Evolutionary conservation across 1,140 invertebrate species (phyloP).

Genomic region (Zelostemma sp.): DNA sequence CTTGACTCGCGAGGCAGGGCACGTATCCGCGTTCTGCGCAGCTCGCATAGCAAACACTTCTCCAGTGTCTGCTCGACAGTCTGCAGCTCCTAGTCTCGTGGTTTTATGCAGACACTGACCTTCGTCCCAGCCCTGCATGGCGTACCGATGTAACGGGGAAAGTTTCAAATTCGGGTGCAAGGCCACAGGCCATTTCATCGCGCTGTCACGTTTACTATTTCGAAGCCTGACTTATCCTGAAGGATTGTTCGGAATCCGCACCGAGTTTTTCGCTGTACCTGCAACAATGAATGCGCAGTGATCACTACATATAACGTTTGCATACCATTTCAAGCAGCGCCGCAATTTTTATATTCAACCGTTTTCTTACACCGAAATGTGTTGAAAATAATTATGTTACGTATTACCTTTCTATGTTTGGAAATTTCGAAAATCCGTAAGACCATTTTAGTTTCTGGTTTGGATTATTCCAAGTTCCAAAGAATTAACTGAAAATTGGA

Average conservation of each 20-base stretch:
- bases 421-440: too few relatives aligned
- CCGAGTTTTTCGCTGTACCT: conserved; percentile 3
- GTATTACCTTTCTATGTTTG: too few relatives aligned
- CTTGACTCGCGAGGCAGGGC: conserved; percentile 65
- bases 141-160: conserved; percentile 62
- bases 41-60: conserved; percentile 67
- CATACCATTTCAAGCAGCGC: too few relatives aligned
- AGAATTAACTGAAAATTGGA: too few relatives aligned
- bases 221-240: conserved; percentile 42
- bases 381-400: too few relatives aligned
- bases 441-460: too few relatives aligned
- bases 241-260: conserved; percentile 33
- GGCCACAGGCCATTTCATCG: conserved; percentile 59
- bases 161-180: conserved; percentile 69
- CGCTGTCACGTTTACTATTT: conserved; percentile 47
- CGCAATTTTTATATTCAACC: too few relatives aligned
- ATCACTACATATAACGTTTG: not conserved
- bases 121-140: conserved; percentile 58
- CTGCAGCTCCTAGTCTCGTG: conserved; percentile 61
- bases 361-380: too few relatives aligned
- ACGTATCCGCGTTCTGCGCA: conserved; percentile 66
- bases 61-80: conserved; percentile 60
- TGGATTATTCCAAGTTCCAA: too few relatives aligned
- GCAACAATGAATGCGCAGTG: not conserved
- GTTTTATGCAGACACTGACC: conserved; percentile 72